Percentiles rank a stretch among this genome's conserved stretches.
Evolutionary conservation across 2,888 invertebrate species (phyloP).

Genomic region (Philereme transversata): DNA sequence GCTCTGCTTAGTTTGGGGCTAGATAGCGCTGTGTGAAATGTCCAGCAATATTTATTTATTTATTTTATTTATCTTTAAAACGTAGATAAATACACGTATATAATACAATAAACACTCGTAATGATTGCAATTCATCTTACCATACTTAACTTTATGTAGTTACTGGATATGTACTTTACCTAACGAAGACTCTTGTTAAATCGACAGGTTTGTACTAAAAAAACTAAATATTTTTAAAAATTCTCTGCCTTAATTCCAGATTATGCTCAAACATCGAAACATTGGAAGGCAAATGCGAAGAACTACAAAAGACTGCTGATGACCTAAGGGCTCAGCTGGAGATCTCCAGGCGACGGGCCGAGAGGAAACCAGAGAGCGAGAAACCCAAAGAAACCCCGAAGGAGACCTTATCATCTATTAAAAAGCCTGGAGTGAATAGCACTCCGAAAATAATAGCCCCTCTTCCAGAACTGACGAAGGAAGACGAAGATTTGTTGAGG

Average conservation of each 20-base stretch:
- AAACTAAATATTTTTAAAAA: too few relatives aligned
- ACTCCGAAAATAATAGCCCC: slow-evolving; percentile 69
- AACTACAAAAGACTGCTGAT: slow-evolving; percentile 91
- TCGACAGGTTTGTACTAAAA: too few relatives aligned
- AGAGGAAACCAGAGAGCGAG: slow-evolving; percentile 75
- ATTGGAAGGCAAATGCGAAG: slow-evolving; percentile 92
- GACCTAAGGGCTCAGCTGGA: slow-evolving; percentile 87
- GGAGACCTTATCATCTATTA: slow-evolving; percentile 49
- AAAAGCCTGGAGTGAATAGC: slow-evolving; percentile 58
- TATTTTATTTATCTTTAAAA: background rate
- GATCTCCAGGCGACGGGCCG: slow-evolving; percentile 83
- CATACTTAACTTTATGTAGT: too few relatives aligned
- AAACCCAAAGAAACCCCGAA: slow-evolving; percentile 74
- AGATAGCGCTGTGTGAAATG: too few relatives aligned
- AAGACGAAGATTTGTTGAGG: slow-evolving; percentile 79
- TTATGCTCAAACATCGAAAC: slow-evolving; percentile 90
- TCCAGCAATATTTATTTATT: too few relatives aligned
- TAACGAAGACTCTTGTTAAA: too few relatives aligned
- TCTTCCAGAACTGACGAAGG: slow-evolving; percentile 79
- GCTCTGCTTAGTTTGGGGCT: too few relatives aligned
- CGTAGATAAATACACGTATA: background rate
- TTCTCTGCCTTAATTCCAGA: slow-evolving; percentile 63
- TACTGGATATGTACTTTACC: too few relatives aligned
- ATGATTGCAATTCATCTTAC: too few relatives aligned
- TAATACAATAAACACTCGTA: too few relatives aligned